Base-by-base conservation (phyloP, 2,797 vertebrate species). In the Melanogrammus aeglefinus region DNA sequence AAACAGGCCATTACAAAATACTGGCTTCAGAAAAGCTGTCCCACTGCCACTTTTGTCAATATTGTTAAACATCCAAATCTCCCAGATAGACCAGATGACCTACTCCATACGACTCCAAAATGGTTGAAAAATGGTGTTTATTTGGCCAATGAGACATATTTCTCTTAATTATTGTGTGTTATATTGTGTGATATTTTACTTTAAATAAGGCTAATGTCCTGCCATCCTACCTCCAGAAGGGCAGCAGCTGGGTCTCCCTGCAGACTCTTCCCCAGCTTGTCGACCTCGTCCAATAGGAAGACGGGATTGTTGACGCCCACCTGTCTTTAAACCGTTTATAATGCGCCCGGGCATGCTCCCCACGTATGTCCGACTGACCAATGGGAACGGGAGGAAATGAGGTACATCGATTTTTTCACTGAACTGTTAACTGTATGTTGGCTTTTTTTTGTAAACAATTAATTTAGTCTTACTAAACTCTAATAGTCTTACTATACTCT, bases 331-430 rank as follows among this genome's bases (percentile, higher is more conserved):
- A 0, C 97, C 97, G 0, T 99, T 99, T 91, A 99, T 96, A 83
- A 99, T 99, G 70, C 98, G 95, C 0, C 98, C 97, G 0, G 98
- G 98, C 98, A 99, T 99, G 81, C 98, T 99, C 79, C 98, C 97
- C 0, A 99, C 97, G 0, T 99, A 99, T 2, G 97, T 99, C 24
- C 97, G 96, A 47, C 98, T 99, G 88, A 0, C 81, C 29, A 87
- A n/a, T 0, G 72, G 21, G 57, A 44, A 44, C 41, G n/a, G 0
- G 4, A 57, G 47, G 47, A 57, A 44, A 63, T 63, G 7, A 14
- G 51, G 57, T 6, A 4, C 5, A 8, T 63, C 2, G 14, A 9
- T 63, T 9, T 63, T 6, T 63, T 21, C 21, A 63, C 57, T n/a
- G n/a, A 8, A 7, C 39, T 57, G 47, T 57, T 57, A n/a, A 5